Conservation (phyloP, 2,113 vertebrate genomes). For the Sula dactylatra region DNA sequence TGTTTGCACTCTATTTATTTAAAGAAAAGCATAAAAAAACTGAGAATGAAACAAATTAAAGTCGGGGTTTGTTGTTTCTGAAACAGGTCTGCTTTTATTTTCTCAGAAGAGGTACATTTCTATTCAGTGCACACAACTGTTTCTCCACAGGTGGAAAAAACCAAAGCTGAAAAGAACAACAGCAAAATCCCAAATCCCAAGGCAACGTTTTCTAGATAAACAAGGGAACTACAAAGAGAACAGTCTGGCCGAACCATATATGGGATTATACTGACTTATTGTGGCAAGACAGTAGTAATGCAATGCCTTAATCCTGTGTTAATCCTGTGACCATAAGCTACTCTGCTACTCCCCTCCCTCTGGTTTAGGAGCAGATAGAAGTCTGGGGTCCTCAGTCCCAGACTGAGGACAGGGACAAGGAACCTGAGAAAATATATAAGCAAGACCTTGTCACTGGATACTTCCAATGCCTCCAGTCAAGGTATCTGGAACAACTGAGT, state of each 20-base stretch:
- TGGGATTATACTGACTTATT: slow-evolving; percentile 42
- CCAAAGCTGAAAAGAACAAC: neutral
- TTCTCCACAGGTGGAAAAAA: neutral
- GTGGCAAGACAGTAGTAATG: slow-evolving; percentile 35
- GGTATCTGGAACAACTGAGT: neutral
- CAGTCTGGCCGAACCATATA: neutral
- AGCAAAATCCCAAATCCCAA: neutral
- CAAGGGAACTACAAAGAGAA: neutral
- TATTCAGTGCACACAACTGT: neutral
- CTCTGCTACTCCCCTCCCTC: neutral
- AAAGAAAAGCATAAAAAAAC: neutral
- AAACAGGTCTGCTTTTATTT: neutral
- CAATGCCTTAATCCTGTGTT: neutral
- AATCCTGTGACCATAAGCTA: neutral
- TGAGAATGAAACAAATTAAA: neutral
- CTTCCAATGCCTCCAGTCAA: neutral
- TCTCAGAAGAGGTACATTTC: neutral
- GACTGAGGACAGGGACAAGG: neutral
- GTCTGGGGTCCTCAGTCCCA: neutral
- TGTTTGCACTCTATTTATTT: neutral
- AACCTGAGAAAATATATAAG: neutral
- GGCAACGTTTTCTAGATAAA: neutral
- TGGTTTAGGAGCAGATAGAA: neutral
- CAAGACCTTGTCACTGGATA: neutral
- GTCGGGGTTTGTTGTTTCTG: neutral